Base-by-base conservation (phyloP, 2,888 invertebrate species). In the Conistra vaccinii region DNA sequence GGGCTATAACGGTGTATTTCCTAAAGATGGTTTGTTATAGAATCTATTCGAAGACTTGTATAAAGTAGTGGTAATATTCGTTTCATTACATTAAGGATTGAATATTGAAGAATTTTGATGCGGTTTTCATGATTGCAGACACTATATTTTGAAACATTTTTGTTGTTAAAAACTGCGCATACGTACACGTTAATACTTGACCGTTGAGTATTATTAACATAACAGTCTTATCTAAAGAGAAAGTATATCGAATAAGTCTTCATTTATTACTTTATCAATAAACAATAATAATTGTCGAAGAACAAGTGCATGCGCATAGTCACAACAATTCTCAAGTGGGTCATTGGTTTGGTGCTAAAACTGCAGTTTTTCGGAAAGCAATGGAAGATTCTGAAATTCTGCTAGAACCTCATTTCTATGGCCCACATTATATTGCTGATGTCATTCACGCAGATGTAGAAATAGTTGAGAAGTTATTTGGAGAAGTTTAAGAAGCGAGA, bases 401-500 rank as follows among this genome's bases (percentile, higher is more conserved):
- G 73, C 73, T 75, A 65, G 39, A 53, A 48, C 42, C 17, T 72
- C 55, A 66, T 72, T 78, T 75, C 71, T 83, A 78, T 74, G 77
- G 12, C 83, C 85, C 76, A 86, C 65, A 61, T 87, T 61, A 53
- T 67, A 62, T n/a, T 73, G 87, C 73, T 86, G 85, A 80, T 63
- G 66, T 61, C 35, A 51, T 32, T n/a, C 1, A 26, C 14, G 23
- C n/a, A 66, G 45, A 65, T 67, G 39, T 75, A 60, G 32, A 76
- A 79, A 76, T 67, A 57, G 35, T n/a, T 69, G 51, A 62, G n/a
- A 60, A 61, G 55, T 65, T 61, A 60, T 63, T 67, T 57, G 53
- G 65, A 76, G 63, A 62, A 61, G 61, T 26, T n/a, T 23, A 5
- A 12, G 48, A n/a, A 48, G 29, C n/a, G 5, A 39, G 10, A 45